Evolutionary conservation across 2,113 vertebrate species (phyloP), one percentile per base, ranked within the genome.

Genomic region (Chamaea fasciata): DNA sequence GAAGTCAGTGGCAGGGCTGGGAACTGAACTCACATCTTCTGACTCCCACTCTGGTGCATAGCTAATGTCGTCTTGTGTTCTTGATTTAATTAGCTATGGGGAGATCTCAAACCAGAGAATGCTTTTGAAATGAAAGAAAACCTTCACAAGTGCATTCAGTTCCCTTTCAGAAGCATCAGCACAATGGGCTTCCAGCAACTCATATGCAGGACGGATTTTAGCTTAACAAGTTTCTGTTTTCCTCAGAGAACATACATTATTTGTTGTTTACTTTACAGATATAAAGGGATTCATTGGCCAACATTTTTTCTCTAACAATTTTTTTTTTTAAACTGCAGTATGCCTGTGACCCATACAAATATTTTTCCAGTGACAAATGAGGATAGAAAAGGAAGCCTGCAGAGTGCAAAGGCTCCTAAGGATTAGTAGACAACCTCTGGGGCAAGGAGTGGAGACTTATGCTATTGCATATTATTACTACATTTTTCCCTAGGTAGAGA

Each of bases 401-500:
- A 95, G 94, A 96, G 77, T 87, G 94, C 89, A 89, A 94, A 92
- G 94, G 91, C 92, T 95, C 93, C 50, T 86, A 52, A 80, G 63
- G 50, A 95, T 92, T 95, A 96, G 90, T 65, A 96, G 94, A 95
- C 94, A 95, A 94, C 87, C 96, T 96, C 93, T 97, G 91, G 90
- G 95, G 94, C 75, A 96, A 97, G 95, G 94, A 96, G 95, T 95
- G 95, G 96, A 95, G 93, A 80, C 90, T 95, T 92, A 89, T 13
- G 75, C 94, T 95, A 95, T 97, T 96, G 91, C 95, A 94, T 95
- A 97, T 95, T 95, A 96, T 96, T 97, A 96, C 71, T 94, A 91
- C 91, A 95, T 97, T 95, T 96, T 95, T 95, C 90, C 93, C 78
- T 73, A 96, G 91, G 96, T 95, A 95, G 95, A 87, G 60, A 71